Conservation (phyloP, 2,888 invertebrate genomes). For the Schizotus pectinicornis region DNA sequence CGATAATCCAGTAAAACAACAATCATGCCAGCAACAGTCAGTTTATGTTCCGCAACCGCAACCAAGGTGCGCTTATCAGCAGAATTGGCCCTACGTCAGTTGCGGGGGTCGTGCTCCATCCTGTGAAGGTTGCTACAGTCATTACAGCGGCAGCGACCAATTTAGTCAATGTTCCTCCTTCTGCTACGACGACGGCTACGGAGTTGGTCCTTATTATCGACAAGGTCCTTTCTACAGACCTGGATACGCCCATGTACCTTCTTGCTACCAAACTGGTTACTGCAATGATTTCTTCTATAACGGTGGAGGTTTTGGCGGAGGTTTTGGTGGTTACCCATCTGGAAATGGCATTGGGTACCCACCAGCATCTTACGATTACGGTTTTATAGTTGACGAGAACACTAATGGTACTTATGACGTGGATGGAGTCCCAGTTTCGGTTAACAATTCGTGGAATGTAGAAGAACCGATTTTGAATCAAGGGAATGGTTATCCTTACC, state of each 20-base stretch:
- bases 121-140: slow-evolving; percentile 55
- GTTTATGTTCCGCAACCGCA: slow-evolving; percentile 54
- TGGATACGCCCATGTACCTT: slow-evolving; percentile 41
- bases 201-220: slow-evolving; percentile 46
- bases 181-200: slow-evolving; percentile 53
- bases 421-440: background rate
- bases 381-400: background rate
- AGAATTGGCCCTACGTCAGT: slow-evolving; percentile 51
- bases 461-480: background rate
- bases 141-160: slow-evolving; percentile 39
- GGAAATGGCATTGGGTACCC: background rate
- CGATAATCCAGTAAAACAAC: slow-evolving; percentile 28
- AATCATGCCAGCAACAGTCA: slow-evolving; percentile 47
- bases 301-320: background rate
- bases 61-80: slow-evolving; percentile 51
- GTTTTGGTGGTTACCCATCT: background rate
- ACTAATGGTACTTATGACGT: background rate
- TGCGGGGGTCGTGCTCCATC: slow-evolving; percentile 22
- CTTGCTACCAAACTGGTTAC: slow-evolving; percentile 36
- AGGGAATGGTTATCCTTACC: background rate
- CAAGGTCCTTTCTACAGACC: slow-evolving; percentile 51
- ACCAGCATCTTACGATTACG: background rate
- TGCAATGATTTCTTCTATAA: slow-evolving; percentile 12
- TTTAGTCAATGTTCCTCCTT: slow-evolving; percentile 38
- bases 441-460: background rate